Conservation (phyloP, 2,113 vertebrate species). For the Gavia stellata region DNA sequence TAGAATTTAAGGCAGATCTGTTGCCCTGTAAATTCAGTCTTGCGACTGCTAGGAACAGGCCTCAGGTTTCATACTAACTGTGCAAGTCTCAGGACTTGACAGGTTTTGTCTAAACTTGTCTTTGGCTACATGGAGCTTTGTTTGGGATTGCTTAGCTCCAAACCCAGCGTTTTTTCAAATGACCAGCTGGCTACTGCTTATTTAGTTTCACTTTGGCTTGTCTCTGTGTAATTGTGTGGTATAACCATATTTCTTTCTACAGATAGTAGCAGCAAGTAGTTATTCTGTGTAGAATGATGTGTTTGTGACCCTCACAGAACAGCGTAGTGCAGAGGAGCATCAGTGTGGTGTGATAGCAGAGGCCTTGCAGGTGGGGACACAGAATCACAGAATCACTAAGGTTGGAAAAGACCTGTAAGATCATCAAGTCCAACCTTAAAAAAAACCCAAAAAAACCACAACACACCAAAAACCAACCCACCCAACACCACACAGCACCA, state of each 20-base stretch:
- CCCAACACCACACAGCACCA: no score
- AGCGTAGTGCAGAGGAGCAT: background rate
- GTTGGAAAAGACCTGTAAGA: no score
- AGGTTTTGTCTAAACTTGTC: background rate
- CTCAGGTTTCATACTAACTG: background rate
- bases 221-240: background rate
- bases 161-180: background rate
- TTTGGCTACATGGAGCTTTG: background rate
- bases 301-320: background rate
- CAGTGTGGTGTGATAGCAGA: rapidly evolving
- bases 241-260: background rate
- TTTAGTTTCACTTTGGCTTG: background rate
- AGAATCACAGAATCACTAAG: no score
- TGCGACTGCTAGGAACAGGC: background rate
- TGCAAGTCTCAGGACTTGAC: background rate
- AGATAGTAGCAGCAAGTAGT: background rate
- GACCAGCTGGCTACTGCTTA: background rate
- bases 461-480: no score
- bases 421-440: no score
- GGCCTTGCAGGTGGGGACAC: background rate
- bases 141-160: background rate
- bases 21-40: background rate
- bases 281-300: background rate
- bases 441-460: no score
- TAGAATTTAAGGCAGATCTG: background rate